Base-by-base conservation (phyloP, 64 coral and sea anemone genomes). In the Astreopora myriophthalma region DNA sequence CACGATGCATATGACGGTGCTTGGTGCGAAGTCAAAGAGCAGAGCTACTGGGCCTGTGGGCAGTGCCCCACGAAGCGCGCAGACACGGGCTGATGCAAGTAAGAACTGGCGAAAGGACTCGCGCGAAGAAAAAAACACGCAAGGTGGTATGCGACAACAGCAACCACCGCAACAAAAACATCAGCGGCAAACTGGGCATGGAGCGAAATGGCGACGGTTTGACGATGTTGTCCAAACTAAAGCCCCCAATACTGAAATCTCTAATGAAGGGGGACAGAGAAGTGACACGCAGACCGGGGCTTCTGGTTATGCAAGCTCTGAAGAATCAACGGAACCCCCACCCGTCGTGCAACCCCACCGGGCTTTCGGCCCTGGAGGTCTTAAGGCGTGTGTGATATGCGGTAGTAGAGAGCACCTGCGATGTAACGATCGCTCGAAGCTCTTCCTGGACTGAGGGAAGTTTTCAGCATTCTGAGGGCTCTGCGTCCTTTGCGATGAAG, bases 321-420 rank as follows among this genome's bases (percentile, higher is more conserved):
- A 48, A 23, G 71, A 75, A 76, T 61, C 34, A 61, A 14, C n/a
- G 6, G 89, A 91, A 39, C 64, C 62, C 17, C 34, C 32, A 11
- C 48, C 79, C 22, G 33, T 83, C 33, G 55, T 83, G 32, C 79
- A 83, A 35, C 49, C 79, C 2, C 79, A 83, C 57, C 76, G 76
- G 62, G 79, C 48, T 17, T 92, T 92, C 64, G 90, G 90, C 23
- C 79, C 49, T 2, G 55, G 80, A 39, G 90, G 90, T 48, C 80
- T 71, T 3, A 92, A 92, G 46, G 80, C 90, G 10, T 92, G 90
- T 62, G 82, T 85, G 1, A 92, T 74, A 8, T 92, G 90, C 24
- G 90, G 90, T 3, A 92, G 90, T 38, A 85, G 38, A 26, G 90
- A 92, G 1, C 90, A 92, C 39, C 23, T 92, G 11, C 48, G 48